These are phyloP conservation scores for Meloidogyne chitwoodi DNA, from an alignment of 1,140 invertebrate genomes.

Conservation along the genomic window DNA sequence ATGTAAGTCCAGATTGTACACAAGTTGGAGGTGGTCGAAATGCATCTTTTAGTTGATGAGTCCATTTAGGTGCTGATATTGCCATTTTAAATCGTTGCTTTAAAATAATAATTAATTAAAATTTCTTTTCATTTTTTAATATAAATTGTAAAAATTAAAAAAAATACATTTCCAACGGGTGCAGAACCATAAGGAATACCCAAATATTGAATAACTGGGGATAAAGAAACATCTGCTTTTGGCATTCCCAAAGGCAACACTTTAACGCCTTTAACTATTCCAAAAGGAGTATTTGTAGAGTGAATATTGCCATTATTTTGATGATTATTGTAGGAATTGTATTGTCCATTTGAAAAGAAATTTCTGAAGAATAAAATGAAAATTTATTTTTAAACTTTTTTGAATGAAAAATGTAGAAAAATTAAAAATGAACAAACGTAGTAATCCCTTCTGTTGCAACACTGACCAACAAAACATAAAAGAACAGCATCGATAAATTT, in stretches of 20 bases:
- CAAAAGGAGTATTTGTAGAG: slow-evolving; percentile 54
- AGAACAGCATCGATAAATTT: not conserved
- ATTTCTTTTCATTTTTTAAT: slow-evolving; percentile 20
- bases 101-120: slow-evolving; percentile 21
- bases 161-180: slow-evolving; percentile 69
- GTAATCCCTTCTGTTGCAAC: not conserved
- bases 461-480: not conserved
- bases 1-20: slow-evolving; percentile 53
- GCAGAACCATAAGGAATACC: slow-evolving; percentile 90
- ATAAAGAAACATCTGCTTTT: slow-evolving; percentile 36
- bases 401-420: too few relatives aligned
- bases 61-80: slow-evolving; percentile 60
- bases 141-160: slow-evolving; percentile 9
- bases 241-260: slow-evolving; percentile 22
- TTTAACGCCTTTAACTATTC: slow-evolving; percentile 48
- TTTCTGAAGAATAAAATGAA: not conserved
- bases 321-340: not conserved
- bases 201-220: slow-evolving; percentile 69
- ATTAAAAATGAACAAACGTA: slow-evolving; percentile 1
- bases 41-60: slow-evolving; percentile 57
- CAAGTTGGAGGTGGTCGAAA: slow-evolving; percentile 45
- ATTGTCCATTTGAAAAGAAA: not conserved
- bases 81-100: slow-evolving; percentile 60
- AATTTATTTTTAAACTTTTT: too few relatives aligned
- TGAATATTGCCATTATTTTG: not conserved